Evolutionary conservation across 2,113 vertebrate species (phyloP), one percentile per base, ranked within the genome.

Genomic region (Phaethon lepturus): DNA sequence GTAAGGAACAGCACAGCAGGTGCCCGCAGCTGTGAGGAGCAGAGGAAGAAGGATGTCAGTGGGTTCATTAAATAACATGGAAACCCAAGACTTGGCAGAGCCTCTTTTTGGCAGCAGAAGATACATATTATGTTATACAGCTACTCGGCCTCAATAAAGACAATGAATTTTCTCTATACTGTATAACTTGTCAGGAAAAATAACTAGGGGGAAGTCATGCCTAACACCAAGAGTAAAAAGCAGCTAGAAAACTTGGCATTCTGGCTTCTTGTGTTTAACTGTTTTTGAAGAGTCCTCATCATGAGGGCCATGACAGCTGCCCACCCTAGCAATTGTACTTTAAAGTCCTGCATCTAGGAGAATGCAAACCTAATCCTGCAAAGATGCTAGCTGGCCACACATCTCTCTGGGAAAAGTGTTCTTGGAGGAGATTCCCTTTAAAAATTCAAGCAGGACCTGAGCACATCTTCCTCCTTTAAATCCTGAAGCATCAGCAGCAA

Each of bases 21-120:
- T 38, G 38, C 38, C 8, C 38, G 38, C 0, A 0, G 77, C 45
- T 62, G 53, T 4, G 1, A 42, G 40, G 2, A 45, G 50, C 67
- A 29, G 17, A 4, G 74, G 47, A 60, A n/a, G 47, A 14, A 62
- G 63, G 64, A 15, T 49, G 47, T n/a, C 26, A 33, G 3, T 23
- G 52, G 19, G 15, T 26, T 73, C 50, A n/a, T 18, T 15, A 4
- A 25, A 29, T 33, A 60, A 29, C 1, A 2, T 3, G 40, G 35
- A 38, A 40, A 33, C 15, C 47, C 22, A 35, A 25, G 24, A 13
- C 29, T 7, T 28, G 86, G 31, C 25, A 88, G 82, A 69, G 25
- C 35, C 50, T 15, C 13, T 49, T 72, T 80, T 73, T 67, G 73
- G 73, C 85, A 55, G 56, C 73, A 74, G 78, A 7, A 78, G 55